Base-by-base conservation (phyloP, 2,113 vertebrate genomes). In the Oostethus manadensis region DNA sequence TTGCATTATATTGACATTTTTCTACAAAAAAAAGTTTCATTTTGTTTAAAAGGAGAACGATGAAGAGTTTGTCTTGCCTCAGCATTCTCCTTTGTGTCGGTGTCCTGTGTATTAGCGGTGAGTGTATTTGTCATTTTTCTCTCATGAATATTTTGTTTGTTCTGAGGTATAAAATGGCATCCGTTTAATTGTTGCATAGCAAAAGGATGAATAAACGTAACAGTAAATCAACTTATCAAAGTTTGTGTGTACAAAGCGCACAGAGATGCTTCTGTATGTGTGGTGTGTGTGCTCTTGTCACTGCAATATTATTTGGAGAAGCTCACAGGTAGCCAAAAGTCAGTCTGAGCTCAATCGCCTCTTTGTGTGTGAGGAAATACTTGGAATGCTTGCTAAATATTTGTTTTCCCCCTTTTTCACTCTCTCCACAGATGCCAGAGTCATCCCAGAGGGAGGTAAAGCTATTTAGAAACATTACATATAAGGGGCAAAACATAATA, bases 371-470 rank as follows among this genome's bases (percentile, higher is more conserved):
- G 51, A 49, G 54, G 53, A 33, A 53, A 58, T 35, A 18, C 17
- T 10, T 43, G 74, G 80, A 79, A 84, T 83, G 67, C 51, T 71
- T 62, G 1, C 21, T 44, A 79, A 85, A 76, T 68, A 82, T 64
- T 49, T 60, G 29, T 73, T 60, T 64, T 67, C 23, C 62, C 47
- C 62, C 17, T 74, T 18, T 73, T 8, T 79, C 82, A 50, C 55
- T 53, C 33, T 63, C 60, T 66, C 68, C 60, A 73, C 87, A 96
- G 94, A 87, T 84, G 91, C 92, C 69, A 85, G 87, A 78, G 86
- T 92, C 70, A 88, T 92, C 76, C 88, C 70, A 65, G 89, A 92
- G 77, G 85, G 88, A 84, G 88, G 92, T 83, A 93, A 66, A 45
- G 56, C 58, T 5, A 48, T 59, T 70, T 51, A 55, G 17, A 59